Conservation (phyloP, 2,113 vertebrate genomes). For the Pteruthius melanotis region DNA sequence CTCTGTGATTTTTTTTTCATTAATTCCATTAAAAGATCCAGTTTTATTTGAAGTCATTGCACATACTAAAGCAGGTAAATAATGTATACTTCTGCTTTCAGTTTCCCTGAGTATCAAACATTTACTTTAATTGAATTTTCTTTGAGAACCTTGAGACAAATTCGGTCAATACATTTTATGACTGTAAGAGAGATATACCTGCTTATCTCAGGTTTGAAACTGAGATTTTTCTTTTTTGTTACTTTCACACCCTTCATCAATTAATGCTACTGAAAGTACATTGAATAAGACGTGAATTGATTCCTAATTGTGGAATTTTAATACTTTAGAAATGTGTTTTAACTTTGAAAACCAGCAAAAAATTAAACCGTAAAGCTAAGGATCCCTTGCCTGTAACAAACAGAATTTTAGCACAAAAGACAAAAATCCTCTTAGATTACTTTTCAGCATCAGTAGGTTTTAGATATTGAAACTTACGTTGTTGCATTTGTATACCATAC, state of each 20-base stretch:
- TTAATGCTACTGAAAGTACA: not conserved
- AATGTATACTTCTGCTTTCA: not conserved
- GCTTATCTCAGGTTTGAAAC: not conserved
- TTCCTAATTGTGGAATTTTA: not conserved
- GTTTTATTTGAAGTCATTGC: not conserved
- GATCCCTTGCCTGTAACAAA: not conserved
- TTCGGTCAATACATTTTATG: not conserved
- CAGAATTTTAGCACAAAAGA: not conserved
- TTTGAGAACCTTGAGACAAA: not conserved
- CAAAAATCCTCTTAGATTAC: conserved; percentile 17
- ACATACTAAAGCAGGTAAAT: not conserved
- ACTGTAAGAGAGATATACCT: not conserved
- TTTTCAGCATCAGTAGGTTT: conserved; percentile 22
- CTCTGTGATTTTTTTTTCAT: not conserved
- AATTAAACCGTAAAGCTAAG: not conserved
- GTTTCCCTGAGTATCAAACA: not conserved
- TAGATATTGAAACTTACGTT: not conserved
- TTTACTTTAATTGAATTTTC: not conserved
- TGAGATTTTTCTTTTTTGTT: not conserved
- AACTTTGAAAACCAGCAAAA: not conserved
- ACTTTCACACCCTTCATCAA: not conserved
- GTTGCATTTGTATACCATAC: conserved; percentile 7
- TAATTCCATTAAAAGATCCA: not conserved
- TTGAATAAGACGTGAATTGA: not conserved
- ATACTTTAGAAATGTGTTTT: not conserved